phyloP scores from a whole-genome alignment of 1,140 invertebrate genomes.

The Grapholita molesta region DNA sequence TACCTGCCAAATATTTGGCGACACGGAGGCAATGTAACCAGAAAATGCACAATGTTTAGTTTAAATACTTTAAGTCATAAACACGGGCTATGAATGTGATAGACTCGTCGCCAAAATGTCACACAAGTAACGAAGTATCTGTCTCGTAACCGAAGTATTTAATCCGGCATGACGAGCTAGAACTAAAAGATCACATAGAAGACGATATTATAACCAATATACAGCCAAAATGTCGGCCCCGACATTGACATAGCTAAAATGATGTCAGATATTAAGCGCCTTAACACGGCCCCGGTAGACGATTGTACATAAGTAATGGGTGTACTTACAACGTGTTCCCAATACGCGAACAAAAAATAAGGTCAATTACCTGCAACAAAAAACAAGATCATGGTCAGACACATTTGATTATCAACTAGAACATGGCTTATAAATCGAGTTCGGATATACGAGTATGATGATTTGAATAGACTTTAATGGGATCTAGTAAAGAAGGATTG shows the following conservation, averaged over 20 bases:
- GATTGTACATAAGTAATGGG: slow-evolving; percentile 2
- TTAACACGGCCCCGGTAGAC: neutral
- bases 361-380: slow-evolving; percentile 70
- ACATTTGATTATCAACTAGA: slow-evolving; percentile 9
- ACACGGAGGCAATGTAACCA: neutral
- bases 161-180: neutral
- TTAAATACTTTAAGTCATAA: no score
- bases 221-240: neutral
- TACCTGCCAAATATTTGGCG: neutral
- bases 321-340: slow-evolving; percentile 5
- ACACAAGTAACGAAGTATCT: no score
- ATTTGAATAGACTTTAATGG: neutral
- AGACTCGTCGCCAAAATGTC: neutral
- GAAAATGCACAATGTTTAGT: no score
- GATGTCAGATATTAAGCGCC: neutral
- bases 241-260: neutral
- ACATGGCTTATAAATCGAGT: neutral
- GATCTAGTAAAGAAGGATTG: neutral
- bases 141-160: no score
- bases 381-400: slow-evolving; percentile 30
- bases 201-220: neutral
- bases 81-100: neutral
- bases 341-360: slow-evolving; percentile 25
- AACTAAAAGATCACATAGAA: neutral
- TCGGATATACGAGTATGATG: neutral